phyloP scores from a whole-genome alignment of 2,888 invertebrate species.

The Petrophora chlorosata region DNA sequence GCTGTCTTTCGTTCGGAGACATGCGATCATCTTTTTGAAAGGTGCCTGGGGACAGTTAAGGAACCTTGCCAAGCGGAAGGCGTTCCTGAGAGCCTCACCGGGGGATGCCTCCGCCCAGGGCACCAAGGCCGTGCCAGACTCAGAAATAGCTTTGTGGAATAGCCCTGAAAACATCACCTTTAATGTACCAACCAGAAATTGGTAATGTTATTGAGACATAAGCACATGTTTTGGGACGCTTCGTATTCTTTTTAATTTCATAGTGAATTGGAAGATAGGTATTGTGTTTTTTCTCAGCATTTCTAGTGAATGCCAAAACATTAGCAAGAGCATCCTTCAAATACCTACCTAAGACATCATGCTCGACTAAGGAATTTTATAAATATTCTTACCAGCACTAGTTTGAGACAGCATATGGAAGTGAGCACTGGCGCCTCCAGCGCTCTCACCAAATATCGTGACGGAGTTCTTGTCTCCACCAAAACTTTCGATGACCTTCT shows the following conservation, averaged over 20 bases:
- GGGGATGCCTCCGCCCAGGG: conserved; percentile 87
- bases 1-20: conserved; percentile 85
- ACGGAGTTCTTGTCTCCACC: conserved; percentile 86
- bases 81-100: conserved; percentile 83
- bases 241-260: too few species aligned
- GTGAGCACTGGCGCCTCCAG: conserved; percentile 87
- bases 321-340: too few species aligned
- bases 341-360: too few species aligned
- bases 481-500: conserved; percentile 84
- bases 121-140: conserved; percentile 88
- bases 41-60: conserved; percentile 83
- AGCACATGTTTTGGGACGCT: neutral
- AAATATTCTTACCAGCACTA: conserved; percentile 69
- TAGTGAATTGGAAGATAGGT: too few species aligned
- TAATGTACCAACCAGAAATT: neutral
- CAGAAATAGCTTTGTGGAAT: conserved; percentile 88
- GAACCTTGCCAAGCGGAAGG: conserved; percentile 84
- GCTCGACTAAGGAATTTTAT: neutral
- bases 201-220: neutral
- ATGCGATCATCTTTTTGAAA: conserved; percentile 81
- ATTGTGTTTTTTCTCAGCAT: too few species aligned
- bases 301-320: too few species aligned
- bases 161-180: conserved; percentile 75
- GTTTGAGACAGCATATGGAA: conserved; percentile 87
- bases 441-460: conserved; percentile 88